These are phyloP conservation scores for Steinernema feltiae DNA, from an alignment of 1,140 invertebrate genomes.

Conservation along the genomic window DNA sequence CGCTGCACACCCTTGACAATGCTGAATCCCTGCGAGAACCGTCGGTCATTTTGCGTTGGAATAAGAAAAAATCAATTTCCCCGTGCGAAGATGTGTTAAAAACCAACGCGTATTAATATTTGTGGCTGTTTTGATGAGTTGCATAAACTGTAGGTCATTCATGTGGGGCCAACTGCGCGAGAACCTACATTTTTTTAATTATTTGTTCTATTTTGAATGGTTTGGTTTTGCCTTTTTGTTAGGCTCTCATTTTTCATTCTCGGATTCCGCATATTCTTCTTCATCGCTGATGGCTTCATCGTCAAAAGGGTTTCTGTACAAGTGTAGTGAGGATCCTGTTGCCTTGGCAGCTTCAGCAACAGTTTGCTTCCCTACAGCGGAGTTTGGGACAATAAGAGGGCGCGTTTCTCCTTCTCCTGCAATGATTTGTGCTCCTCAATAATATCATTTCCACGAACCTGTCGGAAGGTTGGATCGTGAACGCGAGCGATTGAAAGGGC, in stretches of 20 bases:
- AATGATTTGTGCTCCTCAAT: background rate
- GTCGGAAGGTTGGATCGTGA: constrained; percentile 21
- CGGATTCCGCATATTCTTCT: constrained; percentile 21
- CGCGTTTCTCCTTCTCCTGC: constrained; percentile 10
- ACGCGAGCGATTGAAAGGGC: background rate
- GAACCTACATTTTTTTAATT: too few relatives aligned
- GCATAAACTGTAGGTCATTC: too few relatives aligned
- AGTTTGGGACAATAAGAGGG: constrained; percentile 15
- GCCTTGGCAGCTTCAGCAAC: constrained; percentile 38
- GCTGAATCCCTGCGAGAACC: too few relatives aligned
- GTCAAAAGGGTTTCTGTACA: constrained; percentile 38
- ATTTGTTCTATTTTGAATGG: too few relatives aligned
- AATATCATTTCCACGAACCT: constrained; percentile 18
- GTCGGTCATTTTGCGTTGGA: too few relatives aligned
- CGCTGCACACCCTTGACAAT: too few relatives aligned
- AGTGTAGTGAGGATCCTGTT: constrained; percentile 34
- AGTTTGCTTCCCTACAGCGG: constrained; percentile 39
- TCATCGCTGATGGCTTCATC: constrained; percentile 25
- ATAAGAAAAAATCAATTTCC: too few relatives aligned
- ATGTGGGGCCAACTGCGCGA: too few relatives aligned
- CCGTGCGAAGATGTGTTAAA: too few relatives aligned
- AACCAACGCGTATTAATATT: too few relatives aligned
- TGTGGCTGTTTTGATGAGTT: too few relatives aligned
- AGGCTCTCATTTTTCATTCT: constrained; percentile 25
- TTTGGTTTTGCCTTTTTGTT: too few relatives aligned